phyloP scores from a whole-genome alignment of 2,113 vertebrate species.

The Upupa epops region DNA sequence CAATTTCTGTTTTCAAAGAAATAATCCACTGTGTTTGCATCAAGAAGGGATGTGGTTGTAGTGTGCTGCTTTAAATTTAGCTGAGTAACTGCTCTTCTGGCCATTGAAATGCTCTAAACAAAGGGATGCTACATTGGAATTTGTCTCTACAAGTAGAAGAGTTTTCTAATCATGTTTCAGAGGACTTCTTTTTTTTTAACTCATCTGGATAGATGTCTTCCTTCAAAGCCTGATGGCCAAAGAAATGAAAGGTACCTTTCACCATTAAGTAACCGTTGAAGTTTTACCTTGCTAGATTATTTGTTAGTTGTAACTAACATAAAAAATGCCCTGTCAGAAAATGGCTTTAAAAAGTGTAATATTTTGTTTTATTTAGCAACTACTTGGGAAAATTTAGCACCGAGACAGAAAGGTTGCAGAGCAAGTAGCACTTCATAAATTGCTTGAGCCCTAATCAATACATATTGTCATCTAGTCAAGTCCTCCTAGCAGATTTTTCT shows the following conservation, averaged over 20 bases:
- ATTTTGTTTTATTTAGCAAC: constrained; percentile 77
- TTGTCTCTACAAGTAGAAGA: neutral
- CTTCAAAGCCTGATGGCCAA: constrained; percentile 56
- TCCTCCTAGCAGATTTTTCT: constrained; percentile 74
- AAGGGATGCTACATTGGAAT: constrained; percentile 49
- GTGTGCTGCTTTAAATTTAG: constrained; percentile 20
- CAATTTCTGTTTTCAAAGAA: neutral
- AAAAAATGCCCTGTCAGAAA: constrained; percentile 66
- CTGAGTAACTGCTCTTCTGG: too few species aligned
- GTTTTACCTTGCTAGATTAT: constrained; percentile 69
- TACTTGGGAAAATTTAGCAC: constrained; percentile 78
- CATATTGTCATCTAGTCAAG: constrained; percentile 80
- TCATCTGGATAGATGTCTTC: constrained; percentile 38
- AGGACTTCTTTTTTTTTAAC: constrained; percentile 9
- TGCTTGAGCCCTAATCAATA: constrained; percentile 83
- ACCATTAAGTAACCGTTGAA: constrained; percentile 63
- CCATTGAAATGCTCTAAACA: constrained; percentile 37
- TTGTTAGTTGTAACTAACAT: constrained; percentile 66
- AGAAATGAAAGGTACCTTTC: constrained; percentile 50
- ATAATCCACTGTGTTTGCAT: neutral
- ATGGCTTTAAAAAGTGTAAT: constrained; percentile 62
- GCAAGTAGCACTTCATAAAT: constrained; percentile 82
- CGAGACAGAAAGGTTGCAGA: constrained; percentile 71
- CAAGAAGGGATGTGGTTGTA: neutral
- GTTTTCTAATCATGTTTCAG: constrained; percentile 38